These are phyloP conservation scores for Anisognathus igniventris DNA, from an alignment of 2,797 vertebrate species.

Conservation along the genomic window DNA sequence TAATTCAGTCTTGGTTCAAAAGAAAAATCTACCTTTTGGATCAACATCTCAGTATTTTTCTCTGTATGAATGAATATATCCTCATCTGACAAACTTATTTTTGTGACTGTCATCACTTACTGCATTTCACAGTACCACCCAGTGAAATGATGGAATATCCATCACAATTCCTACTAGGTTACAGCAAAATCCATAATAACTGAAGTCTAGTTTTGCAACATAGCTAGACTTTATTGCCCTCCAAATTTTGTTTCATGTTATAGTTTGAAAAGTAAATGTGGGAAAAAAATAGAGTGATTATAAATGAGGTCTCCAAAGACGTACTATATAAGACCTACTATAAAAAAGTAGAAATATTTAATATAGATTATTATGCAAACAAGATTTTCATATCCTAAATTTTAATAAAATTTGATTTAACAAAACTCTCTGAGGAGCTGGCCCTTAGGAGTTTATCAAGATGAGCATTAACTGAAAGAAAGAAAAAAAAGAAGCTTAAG, in stretches of 20 bases:
- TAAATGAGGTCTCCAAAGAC: conserved; percentile 53
- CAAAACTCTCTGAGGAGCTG: conserved; percentile 39
- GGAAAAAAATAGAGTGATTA: conserved; percentile 18
- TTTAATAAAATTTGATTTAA: conserved; percentile 74
- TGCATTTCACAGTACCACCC: neutral
- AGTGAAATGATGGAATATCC: neutral
- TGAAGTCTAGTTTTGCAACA: neutral
- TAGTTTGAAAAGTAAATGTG: neutral
- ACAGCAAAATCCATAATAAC: neutral
- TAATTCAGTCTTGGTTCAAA: neutral
- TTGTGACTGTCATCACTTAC: neutral
- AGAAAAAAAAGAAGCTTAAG: conserved; percentile 34
- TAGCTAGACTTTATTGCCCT: neutral
- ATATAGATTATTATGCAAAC: conserved; percentile 71
- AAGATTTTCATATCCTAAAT: conserved; percentile 64
- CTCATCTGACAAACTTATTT: neutral
- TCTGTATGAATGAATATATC: neutral
- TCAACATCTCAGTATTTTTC: neutral
- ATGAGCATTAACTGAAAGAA: conserved; percentile 20
- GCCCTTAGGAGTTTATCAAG: conserved; percentile 66
- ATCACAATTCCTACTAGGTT: neutral
- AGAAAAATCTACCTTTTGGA: neutral
- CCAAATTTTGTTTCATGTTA: neutral
- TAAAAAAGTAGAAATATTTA: conserved; percentile 67
- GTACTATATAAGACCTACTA: no score